Evolutionary conservation across 2,888 invertebrate genomes (phyloP), one percentile per base, ranked within the genome.

Genomic region (Brenthis hecate): DNA sequence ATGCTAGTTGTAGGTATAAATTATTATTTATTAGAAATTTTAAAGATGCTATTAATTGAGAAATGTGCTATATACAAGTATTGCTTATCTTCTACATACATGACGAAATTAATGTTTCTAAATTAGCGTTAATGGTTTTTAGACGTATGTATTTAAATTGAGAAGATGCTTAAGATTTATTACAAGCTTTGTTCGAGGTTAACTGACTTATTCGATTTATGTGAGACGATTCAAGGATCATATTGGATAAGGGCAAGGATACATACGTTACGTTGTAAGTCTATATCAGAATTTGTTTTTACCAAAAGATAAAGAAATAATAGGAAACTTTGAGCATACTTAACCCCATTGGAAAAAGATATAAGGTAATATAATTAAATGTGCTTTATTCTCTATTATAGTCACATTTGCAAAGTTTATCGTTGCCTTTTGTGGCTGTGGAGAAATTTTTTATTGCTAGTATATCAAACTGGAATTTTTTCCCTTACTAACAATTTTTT

Each of bases 1-100:
- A n/a, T n/a, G n/a, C n/a, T n/a, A 19, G 77, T 73, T 73, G 63
- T 66, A 66, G 66, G 56, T 69, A 72, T 66, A 66, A 66, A 66
- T 66, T 64, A 56, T 64, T 66, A 66, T 62, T 60, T 50, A 51
- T 66, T 61, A 56, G 14, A 48, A 58, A 16, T 6, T 8, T 50
- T 60, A 14, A 47, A 54, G 19, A 54, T 14, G 13, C 14, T 62
- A 43, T 60, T 60, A 1, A 48, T 23, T 14, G 48, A 11, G 16
- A 11, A 43, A n/a, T n/a, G 56, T 32, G 23, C 23, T 14, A 13
- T 54, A 51, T 51, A 16, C 6, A 16, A 53, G 16, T 19, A n/a
- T 51, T 14, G 51, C 8, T 5, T 3, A 54, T n/a, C 16, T 54
- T 23, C 0, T 4, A 19, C 23, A 23, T 23, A 23, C 19, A 19